Evolutionary conservation across 2,113 vertebrate genomes (phyloP).

Genomic region (Microcebus lehilahytsara): DNA sequence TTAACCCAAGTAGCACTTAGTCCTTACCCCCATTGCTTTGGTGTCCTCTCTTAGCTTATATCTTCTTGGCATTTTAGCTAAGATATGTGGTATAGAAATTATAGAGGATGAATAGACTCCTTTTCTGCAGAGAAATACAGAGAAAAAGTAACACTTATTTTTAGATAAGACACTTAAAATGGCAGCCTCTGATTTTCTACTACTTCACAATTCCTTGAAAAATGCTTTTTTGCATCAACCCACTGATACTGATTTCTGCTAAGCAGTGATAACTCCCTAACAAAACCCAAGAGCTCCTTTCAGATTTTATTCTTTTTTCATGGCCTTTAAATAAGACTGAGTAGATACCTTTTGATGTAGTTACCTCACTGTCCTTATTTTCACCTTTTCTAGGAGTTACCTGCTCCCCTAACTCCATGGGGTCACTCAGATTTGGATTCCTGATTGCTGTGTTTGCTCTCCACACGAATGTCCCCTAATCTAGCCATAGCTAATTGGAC

Average conservation of each 20-base stretch:
- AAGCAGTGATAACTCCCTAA: not conserved
- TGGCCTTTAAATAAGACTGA: not conserved
- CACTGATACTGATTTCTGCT: not conserved
- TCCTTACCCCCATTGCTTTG: conserved; percentile 61
- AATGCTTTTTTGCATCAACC: not conserved
- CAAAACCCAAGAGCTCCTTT: not conserved
- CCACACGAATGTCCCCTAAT: not conserved
- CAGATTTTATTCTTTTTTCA: not conserved
- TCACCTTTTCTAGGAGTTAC: not conserved
- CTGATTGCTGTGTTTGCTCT: not conserved
- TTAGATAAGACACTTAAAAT: not conserved
- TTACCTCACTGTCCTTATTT: not conserved
- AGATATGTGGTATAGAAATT: not conserved
- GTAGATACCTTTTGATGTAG: not conserved
- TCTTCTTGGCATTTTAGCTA: conserved; percentile 43
- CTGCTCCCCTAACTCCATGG: not conserved
- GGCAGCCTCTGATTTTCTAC: not conserved
- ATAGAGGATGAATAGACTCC: not conserved
- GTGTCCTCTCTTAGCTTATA: not conserved
- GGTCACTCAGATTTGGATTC: not conserved
- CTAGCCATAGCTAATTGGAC: not conserved
- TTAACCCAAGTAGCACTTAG: not conserved
- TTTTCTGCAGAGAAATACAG: conserved; percentile 57
- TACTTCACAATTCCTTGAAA: not conserved
- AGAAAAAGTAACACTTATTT: conserved; percentile 32